Conservation (phyloP, 2,888 invertebrate genomes). For the Carterocephalus palaemon region DNA sequence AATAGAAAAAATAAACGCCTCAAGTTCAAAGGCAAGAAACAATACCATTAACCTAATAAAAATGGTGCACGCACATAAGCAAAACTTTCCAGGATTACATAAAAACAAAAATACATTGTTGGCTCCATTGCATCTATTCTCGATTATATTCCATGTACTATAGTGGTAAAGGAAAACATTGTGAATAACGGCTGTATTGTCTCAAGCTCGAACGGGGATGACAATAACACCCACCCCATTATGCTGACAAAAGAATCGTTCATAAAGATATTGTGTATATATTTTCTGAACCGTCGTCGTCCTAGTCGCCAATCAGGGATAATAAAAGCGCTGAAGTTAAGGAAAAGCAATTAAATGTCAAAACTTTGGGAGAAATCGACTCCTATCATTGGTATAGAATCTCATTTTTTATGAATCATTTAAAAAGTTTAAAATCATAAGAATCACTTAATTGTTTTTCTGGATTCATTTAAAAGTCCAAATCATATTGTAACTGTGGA, state of each 20-base stretch:
- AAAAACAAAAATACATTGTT: not conserved
- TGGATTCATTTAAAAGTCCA: too few relatives aligned
- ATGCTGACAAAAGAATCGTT: conserved; percentile 22
- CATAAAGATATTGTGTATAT: conserved; percentile 18
- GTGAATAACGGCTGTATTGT: conserved; percentile 21
- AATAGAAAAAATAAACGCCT: too few relatives aligned
- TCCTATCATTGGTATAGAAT: conserved; percentile 1
- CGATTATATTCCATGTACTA: conserved; percentile 9
- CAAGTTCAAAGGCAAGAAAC: too few relatives aligned
- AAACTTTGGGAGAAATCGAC: conserved; percentile 1
- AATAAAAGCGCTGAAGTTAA: conserved; percentile 5
- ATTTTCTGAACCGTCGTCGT: conserved; percentile 18
- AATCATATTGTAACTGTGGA: too few relatives aligned
- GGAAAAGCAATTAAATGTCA: conserved; percentile 1
- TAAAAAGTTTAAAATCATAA: too few relatives aligned
- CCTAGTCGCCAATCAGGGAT: conserved; percentile 9
- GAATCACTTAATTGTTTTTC: too few relatives aligned
- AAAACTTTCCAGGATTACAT: too few relatives aligned
- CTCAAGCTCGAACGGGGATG: conserved; percentile 22
- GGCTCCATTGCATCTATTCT: conserved; percentile 4
- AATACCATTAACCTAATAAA: too few relatives aligned
- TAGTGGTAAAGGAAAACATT: conserved; percentile 20
- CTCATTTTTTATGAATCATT: not conserved
- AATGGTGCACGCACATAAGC: too few relatives aligned
- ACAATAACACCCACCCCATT: conserved; percentile 25